These are phyloP conservation scores for Bactericera cockerelli DNA, from an alignment of 1,140 invertebrate genomes.

Conservation along the genomic window DNA sequence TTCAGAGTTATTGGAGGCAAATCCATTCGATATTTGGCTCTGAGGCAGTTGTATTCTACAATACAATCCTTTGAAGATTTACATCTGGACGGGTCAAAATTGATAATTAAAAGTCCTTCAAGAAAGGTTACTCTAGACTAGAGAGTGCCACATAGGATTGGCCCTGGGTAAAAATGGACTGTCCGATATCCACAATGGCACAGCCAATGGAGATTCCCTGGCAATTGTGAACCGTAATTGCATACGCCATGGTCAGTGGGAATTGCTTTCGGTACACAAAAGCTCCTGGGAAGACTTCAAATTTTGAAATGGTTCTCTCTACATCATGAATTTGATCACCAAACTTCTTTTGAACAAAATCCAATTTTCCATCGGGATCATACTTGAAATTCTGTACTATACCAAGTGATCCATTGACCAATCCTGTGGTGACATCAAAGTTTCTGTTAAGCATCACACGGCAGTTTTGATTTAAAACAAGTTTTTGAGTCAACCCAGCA, in stretches of 20 bases:
- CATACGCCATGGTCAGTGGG: conserved; percentile 27
- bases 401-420: conserved; percentile 19
- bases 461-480: not conserved
- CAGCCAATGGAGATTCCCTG: conserved; percentile 28
- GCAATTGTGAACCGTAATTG: conserved; percentile 29
- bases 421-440: conserved; percentile 19
- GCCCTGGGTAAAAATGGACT: conserved; percentile 25
- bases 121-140: conserved; percentile 27
- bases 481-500: not conserved
- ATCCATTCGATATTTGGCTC: not conserved
- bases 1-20: not conserved
- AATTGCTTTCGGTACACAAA: conserved; percentile 28
- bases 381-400: conserved; percentile 20
- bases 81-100: conserved; percentile 10
- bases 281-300: conserved; percentile 25
- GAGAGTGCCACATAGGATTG: conserved; percentile 29
- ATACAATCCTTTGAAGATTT: not conserved
- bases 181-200: conserved; percentile 24
- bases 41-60: not conserved
- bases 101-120: conserved; percentile 19
- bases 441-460: conserved; percentile 19
- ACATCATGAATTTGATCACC: conserved; percentile 16
- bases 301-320: conserved; percentile 22
- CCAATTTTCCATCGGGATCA: conserved; percentile 20
- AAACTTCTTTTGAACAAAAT: conserved; percentile 19